These are phyloP conservation scores for Chrysopa pallens DNA, from an alignment of 1,140 invertebrate genomes.

Conservation along the genomic window DNA sequence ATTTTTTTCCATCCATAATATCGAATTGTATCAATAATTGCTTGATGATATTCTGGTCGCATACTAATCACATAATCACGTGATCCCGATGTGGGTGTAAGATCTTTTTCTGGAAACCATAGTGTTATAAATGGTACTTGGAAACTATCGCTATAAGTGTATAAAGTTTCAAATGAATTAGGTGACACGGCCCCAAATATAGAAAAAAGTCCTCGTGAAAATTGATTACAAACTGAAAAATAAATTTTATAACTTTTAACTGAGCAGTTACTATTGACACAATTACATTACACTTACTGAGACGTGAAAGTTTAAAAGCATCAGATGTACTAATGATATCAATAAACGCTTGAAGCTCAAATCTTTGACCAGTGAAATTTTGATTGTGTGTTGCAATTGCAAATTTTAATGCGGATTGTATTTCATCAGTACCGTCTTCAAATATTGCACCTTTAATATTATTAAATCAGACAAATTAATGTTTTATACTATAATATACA, in stretches of 20 bases:
- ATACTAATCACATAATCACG: constrained; percentile 81
- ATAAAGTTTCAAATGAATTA: constrained; percentile 83
- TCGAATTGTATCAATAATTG: constrained; percentile 80
- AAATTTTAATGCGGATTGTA: constrained; percentile 74
- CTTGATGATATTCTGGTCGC: constrained; percentile 86
- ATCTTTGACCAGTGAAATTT: constrained; percentile 46
- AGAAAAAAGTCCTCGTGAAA: constrained; percentile 73
- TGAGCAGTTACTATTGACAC: no score
- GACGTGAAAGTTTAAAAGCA: constrained; percentile 71
- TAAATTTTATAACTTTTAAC: no score
- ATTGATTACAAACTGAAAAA: constrained; percentile 79
- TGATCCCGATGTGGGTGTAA: constrained; percentile 65
- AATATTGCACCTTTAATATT: constrained; percentile 63
- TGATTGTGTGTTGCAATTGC: constrained; percentile 67
- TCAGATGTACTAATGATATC: constrained; percentile 85
- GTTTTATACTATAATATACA: no score
- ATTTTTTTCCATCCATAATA: constrained; percentile 85
- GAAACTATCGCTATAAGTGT: constrained; percentile 90
- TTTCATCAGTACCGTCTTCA: constrained; percentile 73
- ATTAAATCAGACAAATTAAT: no score
- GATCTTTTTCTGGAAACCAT: constrained; percentile 80
- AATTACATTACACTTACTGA: constrained; percentile 56
- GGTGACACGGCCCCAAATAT: constrained; percentile 82
- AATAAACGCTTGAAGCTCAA: constrained; percentile 72
- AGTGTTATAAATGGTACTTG: constrained; percentile 91